Evolutionary conservation across 2,113 vertebrate genomes (phyloP).

Genomic region (Ageneiosus marmoratus): DNA sequence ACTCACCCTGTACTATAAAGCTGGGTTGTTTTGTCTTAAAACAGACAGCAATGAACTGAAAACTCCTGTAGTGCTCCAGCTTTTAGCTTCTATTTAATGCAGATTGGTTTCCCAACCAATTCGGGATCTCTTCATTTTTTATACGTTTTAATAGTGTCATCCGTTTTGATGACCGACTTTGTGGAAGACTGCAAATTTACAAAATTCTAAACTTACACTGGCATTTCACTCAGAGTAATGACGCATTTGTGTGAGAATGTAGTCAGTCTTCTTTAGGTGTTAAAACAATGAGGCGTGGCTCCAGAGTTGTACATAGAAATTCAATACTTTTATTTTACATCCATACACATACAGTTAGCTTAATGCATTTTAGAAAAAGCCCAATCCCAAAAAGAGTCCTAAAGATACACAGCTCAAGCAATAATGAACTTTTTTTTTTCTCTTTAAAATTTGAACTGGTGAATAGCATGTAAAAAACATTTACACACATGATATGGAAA

Average conservation of each 20-base stretch:
- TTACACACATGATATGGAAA: conserved; percentile 40
- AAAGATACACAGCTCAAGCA: conserved; percentile 71
- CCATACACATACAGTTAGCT: conserved; percentile 95
- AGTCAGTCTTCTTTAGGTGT: neutral
- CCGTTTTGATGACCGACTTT: too few species aligned
- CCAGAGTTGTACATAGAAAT: conserved; percentile 72
- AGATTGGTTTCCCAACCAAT: neutral
- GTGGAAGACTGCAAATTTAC: neutral
- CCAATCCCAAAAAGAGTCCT: conserved; percentile 88
- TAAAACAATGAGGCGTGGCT: neutral
- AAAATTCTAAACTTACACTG: too few species aligned
- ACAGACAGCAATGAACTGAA: neutral
- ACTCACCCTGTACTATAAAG: too few species aligned
- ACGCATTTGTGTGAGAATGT: neutral
- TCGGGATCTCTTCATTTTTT: neutral
- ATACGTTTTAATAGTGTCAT: neutral
- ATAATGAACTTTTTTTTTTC: conserved; percentile 59
- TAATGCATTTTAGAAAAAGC: conserved; percentile 84
- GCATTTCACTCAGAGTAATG: neutral
- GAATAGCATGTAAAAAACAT: conserved; percentile 67
- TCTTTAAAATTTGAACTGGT: conserved; percentile 52
- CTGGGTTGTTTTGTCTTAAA: too few species aligned
- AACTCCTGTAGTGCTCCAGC: neutral
- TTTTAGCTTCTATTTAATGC: neutral
- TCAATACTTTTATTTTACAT: conserved; percentile 95